Evolutionary conservation across 2,888 invertebrate species (phyloP).

Genomic region (Nymphalis c-album): DNA sequence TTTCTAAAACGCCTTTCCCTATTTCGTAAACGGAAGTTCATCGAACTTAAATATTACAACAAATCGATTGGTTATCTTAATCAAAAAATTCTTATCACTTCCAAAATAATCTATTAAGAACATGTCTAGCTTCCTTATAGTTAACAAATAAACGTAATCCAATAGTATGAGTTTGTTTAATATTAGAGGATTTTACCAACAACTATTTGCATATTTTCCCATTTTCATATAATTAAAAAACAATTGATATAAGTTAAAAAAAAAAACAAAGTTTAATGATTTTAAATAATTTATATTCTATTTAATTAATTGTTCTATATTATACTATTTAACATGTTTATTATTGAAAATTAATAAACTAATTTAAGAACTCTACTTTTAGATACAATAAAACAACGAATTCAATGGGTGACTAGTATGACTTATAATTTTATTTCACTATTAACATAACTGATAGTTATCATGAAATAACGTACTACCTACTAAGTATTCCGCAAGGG

Average conservation of each 20-base stretch:
- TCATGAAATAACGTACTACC: slow-evolving; percentile 7
- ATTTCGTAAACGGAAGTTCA: slow-evolving; percentile 73
- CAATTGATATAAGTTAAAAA: too few relatives aligned
- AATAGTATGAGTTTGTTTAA: neutral
- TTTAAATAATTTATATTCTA: too few relatives aligned
- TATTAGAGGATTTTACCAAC: neutral
- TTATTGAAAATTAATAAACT: too few relatives aligned
- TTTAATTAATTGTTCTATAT: too few relatives aligned
- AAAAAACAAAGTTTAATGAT: too few relatives aligned
- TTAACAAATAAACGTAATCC: slow-evolving; percentile 16
- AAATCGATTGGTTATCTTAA: slow-evolving; percentile 63
- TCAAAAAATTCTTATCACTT: slow-evolving; percentile 60
- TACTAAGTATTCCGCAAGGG: slow-evolving; percentile 15
- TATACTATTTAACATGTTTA: too few relatives aligned
- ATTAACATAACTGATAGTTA: neutral
- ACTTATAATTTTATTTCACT: slow-evolving; percentile 1
- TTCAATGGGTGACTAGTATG: neutral
- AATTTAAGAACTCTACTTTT: too few relatives aligned
- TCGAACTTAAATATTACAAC: slow-evolving; percentile 61
- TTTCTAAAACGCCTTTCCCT: slow-evolving; percentile 62
- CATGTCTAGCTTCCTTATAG: slow-evolving; percentile 26
- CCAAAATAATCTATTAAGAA: slow-evolving; percentile 40
- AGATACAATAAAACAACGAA: neutral
- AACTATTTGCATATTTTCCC: neutral
- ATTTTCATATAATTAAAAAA: too few relatives aligned